Evolutionary conservation across 2,113 vertebrate genomes (phyloP), one percentile per base, ranked within the genome.

Genomic region (Callionymus lyra): DNA sequence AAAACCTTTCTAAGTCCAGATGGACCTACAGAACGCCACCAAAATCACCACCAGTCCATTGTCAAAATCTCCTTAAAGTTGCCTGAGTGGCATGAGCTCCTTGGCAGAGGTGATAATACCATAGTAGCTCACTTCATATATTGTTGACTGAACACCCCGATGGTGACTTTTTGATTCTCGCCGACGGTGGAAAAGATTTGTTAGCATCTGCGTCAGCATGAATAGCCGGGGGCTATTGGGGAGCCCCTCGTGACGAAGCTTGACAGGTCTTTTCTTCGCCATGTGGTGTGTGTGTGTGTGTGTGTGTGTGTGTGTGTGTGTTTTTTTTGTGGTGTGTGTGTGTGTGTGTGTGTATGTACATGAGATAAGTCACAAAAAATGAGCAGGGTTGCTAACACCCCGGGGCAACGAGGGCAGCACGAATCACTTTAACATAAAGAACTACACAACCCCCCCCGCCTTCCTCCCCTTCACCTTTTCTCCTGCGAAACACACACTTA

Each of bases 261-360:
- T 74, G 71, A 70, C 69, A 72, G 59, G 59, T 70, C 73, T 51
- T 67, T 74, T 79, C 73, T 72, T 67, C 45, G 43, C 21, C 1
- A 9, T 35, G 31, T 38, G 41, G 21, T 40, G 44, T 44, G 35
- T 50, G 41, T 39, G 40, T 48, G 47, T 40, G 56, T 43, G 27
- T 53, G 52, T 47, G 39, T 56, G 13, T 34, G 15, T 50, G 47
- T 51, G 47, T 31, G 6, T 56, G 50, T 56, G 16, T 56, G 42
- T 44, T 34, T 41, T 53, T 77, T 74, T 57, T 67, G 60, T 47
- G 41, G 54, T 21, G 47, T 16, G 34, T 42, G 56, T 33, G 55
- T 56, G 46, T 51, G 38, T 19, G 16, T 38, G 36, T 38, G 14
- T 14, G 14, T 16, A 9, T 38, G 4, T 13, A 27, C 21, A 2